These are phyloP conservation scores for Leptopilina boulardi DNA, from an alignment of 1,140 invertebrate genomes.

Conservation along the genomic window DNA sequence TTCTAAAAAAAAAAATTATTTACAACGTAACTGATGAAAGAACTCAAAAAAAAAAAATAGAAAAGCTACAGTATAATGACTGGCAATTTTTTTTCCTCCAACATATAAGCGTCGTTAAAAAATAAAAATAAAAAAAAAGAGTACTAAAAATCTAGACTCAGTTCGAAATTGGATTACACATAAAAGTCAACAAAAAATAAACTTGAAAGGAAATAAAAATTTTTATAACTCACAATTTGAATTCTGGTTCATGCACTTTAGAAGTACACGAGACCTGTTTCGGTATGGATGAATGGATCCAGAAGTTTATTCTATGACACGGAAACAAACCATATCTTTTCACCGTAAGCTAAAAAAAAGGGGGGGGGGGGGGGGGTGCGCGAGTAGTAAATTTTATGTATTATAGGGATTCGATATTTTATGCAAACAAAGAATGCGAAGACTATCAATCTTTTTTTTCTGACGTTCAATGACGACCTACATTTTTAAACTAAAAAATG, in stretches of 20 bases:
- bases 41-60: not conserved
- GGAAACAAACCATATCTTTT: slow-evolving; percentile 8
- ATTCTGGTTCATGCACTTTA: slow-evolving; percentile 8
- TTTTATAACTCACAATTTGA: slow-evolving; percentile 15
- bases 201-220: not conserved
- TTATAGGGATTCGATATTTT: not conserved
- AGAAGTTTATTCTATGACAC: slow-evolving; percentile 7
- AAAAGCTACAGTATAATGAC: not conserved
- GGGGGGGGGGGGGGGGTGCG: no score
- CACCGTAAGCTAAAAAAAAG: not conserved
- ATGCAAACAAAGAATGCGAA: slow-evolving; percentile 7
- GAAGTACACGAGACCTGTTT: not conserved
- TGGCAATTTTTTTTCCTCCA: not conserved
- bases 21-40: not conserved
- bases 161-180: not conserved
- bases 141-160: not conserved
- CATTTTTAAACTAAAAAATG: not conserved
- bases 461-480: slow-evolving; percentile 9
- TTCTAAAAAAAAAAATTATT: not conserved
- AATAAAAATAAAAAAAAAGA: not conserved
- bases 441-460: slow-evolving; percentile 1
- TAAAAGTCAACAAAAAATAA: not conserved
- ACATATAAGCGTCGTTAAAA: not conserved
- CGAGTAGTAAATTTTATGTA: slow-evolving; percentile 24
- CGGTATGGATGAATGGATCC: slow-evolving; percentile 4